Base-by-base conservation (phyloP, 1,140 invertebrate species). In the Hyposmocoma kahamanoa region DNA sequence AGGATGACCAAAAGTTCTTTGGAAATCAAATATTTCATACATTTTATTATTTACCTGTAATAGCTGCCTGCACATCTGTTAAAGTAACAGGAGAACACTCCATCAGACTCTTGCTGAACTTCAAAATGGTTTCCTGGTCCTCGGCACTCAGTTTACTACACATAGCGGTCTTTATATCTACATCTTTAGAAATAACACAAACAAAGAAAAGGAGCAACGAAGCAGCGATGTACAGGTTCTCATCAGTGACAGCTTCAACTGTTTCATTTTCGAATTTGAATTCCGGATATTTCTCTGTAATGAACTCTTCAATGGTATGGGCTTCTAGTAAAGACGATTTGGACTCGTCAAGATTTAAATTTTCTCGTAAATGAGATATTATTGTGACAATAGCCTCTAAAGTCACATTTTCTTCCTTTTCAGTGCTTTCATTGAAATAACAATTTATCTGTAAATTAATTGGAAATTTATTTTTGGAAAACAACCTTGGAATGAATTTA, bases 171-270 rank as follows among this genome's bases (percentile, higher is more conserved):
- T 83, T 85, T 22, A 85, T 72, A 43, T 82, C 59, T 3, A 79
- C 58, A 65, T 85, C 62, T 50, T 85, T 85, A 11, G 79, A 83
- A 39, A 77, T 82, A 1, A 85, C 72, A 57, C 82, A 85, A 18
- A 85, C 74, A 68, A 83, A 83, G 49, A 67, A 79, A 4, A 85
- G 59, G 36, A 83, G 57, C 24, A 85, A 43, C 18, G 82, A 83
- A 13, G 79, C 82, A 5, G 63, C 72, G 20, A 78, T 50, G 30
- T 67, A 76, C 17, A 73, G 36, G 15, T 83, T 74, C 8, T 68
- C 65, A 28, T 83, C 72, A 46, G 24, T 69, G 6, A 36, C 13
- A 0, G 67, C 63, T 43, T 76, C 65, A 19, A 59, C 28, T 24
- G 67, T 65, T 34, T 69, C 79, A 72, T 80, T 80, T 60, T 73